Conservation (phyloP, 64 coral and sea anemone genomes). For the Pachyseris speciosa region DNA sequence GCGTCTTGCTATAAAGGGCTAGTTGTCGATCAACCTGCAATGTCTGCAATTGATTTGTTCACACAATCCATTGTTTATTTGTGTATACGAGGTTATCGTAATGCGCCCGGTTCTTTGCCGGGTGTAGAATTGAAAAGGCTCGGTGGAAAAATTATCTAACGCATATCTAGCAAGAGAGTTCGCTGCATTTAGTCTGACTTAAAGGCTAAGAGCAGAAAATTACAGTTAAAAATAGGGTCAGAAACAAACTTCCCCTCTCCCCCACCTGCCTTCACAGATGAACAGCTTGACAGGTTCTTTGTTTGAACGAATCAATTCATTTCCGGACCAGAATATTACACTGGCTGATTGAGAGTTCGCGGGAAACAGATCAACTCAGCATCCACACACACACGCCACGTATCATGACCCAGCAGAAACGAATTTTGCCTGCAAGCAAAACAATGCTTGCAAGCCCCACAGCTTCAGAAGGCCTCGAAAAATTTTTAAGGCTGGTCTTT, state of each 20-base stretch:
- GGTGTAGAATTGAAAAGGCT: too few relatives aligned
- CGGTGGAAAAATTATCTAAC: too few relatives aligned
- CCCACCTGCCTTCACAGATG: conserved; percentile 6
- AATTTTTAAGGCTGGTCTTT: not conserved
- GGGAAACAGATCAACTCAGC: not conserved
- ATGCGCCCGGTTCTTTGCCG: too few relatives aligned
- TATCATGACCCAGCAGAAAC: too few relatives aligned
- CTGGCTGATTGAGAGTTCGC: too few relatives aligned
- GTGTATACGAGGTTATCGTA: too few relatives aligned
- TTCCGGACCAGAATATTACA: not conserved
- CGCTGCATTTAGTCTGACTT: too few relatives aligned
- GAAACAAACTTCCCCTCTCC: too few relatives aligned
- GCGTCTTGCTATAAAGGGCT: not conserved
- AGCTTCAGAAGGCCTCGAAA: not conserved
- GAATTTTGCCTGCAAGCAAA: not conserved
- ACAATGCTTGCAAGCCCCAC: not conserved
- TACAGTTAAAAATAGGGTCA: too few relatives aligned
- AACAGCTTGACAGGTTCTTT: conserved; percentile 1
- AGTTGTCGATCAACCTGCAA: too few relatives aligned
- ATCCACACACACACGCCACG: not conserved
- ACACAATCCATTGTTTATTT: not conserved
- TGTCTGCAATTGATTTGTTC: not conserved
- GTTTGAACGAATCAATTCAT: conserved; percentile 21
- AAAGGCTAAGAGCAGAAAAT: too few relatives aligned
- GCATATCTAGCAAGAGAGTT: too few relatives aligned